Evolutionary conservation across 2,113 vertebrate genomes (phyloP).

Genomic region (Narcine bancroftii): DNA sequence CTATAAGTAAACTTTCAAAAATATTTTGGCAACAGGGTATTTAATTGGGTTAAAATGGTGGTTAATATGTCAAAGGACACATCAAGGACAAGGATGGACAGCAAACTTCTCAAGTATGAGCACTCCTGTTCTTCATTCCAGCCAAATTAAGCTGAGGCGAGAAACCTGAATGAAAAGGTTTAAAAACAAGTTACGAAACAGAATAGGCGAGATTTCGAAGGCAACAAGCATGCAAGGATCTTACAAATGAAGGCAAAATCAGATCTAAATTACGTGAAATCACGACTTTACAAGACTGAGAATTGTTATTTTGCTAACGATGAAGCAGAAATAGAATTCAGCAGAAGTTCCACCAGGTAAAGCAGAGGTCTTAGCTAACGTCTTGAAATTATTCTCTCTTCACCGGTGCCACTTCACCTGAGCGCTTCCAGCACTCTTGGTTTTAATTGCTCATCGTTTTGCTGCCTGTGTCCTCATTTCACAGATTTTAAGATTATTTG

Average conservation of each 20-base stretch:
- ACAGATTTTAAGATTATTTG: too few species aligned
- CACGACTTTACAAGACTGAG: background rate
- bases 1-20: too few species aligned
- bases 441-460: too few species aligned
- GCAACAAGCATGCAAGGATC: background rate
- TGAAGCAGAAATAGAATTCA: background rate
- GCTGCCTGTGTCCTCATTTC: too few species aligned
- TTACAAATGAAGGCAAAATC: background rate
- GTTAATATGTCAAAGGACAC: background rate
- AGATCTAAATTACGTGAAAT: background rate
- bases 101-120: background rate
- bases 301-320: background rate
- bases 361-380: background rate
- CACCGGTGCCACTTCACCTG: too few species aligned
- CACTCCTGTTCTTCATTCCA: background rate
- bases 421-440: too few species aligned
- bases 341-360: background rate
- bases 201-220: background rate
- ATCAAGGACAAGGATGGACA: background rate
- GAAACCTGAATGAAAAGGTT: background rate
- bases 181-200: background rate
- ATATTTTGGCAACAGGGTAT: background rate
- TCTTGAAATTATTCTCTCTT: too few species aligned
- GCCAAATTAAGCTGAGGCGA: background rate
- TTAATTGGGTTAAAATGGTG: too few species aligned